These are phyloP conservation scores for Nephila pilipes DNA, from an alignment of 1,140 invertebrate genomes.

Conservation along the genomic window DNA sequence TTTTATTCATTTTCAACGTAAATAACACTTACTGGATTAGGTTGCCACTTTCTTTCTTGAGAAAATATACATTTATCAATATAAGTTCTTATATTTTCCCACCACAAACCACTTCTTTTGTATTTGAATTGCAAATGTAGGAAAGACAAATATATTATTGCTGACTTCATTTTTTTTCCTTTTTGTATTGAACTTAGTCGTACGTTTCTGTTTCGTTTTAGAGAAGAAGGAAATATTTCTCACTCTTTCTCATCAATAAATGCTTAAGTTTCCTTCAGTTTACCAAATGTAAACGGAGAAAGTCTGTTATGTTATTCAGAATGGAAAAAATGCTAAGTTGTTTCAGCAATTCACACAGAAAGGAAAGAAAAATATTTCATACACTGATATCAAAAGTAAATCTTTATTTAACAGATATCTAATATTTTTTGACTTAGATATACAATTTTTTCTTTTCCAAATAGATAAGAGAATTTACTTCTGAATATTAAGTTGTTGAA, in stretches of 20 bases:
- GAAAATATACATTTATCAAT: background rate
- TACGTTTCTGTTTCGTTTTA: background rate
- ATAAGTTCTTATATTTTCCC: constrained; percentile 3
- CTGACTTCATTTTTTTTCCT: background rate
- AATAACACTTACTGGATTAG: constrained; percentile 12
- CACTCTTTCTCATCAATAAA: background rate
- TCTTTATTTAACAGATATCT: too few species aligned
- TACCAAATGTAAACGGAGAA: background rate
- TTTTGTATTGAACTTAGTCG: background rate
- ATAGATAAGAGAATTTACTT: too few species aligned
- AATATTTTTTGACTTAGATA: too few species aligned
- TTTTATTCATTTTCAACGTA: background rate
- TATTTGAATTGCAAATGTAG: constrained; percentile 19
- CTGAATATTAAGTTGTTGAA: too few species aligned
- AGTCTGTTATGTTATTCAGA: background rate
- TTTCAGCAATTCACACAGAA: background rate
- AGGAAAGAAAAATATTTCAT: background rate
- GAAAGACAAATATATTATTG: constrained; percentile 11
- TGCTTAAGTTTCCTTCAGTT: background rate
- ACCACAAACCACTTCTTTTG: background rate
- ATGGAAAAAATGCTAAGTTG: background rate
- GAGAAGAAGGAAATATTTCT: background rate
- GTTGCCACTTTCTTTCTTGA: constrained; percentile 11
- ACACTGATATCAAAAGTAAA: too few species aligned
- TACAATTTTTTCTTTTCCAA: too few species aligned